Percentiles rank a stretch among this genome's conserved stretches.
These are phyloP conservation scores for Brassicogethes aeneus DNA, from an alignment of 2,888 invertebrate species.

Conservation along the genomic window DNA sequence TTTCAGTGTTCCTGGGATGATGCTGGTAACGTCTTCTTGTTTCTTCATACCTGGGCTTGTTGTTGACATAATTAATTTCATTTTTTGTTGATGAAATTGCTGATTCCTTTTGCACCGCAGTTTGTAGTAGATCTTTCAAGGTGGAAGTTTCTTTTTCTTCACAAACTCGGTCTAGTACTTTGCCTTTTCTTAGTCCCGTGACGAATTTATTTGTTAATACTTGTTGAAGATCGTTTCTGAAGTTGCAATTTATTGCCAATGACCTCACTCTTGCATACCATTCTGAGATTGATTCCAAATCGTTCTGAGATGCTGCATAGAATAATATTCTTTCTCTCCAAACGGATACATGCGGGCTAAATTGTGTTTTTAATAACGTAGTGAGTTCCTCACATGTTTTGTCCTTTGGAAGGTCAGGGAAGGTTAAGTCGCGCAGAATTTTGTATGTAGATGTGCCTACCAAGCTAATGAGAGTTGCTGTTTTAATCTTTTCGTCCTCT, in stretches of 20 bases:
- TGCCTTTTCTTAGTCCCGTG: conserved; percentile 8
- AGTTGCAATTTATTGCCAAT: conserved; percentile 13
- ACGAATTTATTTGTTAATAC: conserved; percentile 12
- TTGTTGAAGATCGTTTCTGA: conserved; percentile 8
- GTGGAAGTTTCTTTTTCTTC: conserved; percentile 11
- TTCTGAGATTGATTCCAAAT: conserved; percentile 9
- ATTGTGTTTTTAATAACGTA: conserved; percentile 10
- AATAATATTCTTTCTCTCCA: conserved; percentile 12
- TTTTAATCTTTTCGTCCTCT: not conserved
- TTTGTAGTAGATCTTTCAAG: conserved; percentile 6
- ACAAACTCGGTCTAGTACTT: conserved; percentile 12
- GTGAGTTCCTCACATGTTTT: conserved; percentile 8
- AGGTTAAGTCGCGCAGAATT: not conserved
- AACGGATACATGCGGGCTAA: conserved; percentile 8
- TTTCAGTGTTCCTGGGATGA: not conserved
- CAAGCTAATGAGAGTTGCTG: not conserved
- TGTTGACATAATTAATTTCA: not conserved
- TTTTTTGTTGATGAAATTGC: too few species aligned
- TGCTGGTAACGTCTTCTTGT: not conserved
- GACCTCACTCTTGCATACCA: conserved; percentile 9
- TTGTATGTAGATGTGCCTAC: not conserved
- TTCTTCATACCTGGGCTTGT: too few species aligned
- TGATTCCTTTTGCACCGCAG: conserved; percentile 3
- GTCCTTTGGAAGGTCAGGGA: not conserved
- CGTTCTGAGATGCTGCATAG: conserved; percentile 9